These are phyloP conservation scores for Sarcoramphus papa DNA, from an alignment of 2,797 vertebrate species.

Conservation along the genomic window DNA sequence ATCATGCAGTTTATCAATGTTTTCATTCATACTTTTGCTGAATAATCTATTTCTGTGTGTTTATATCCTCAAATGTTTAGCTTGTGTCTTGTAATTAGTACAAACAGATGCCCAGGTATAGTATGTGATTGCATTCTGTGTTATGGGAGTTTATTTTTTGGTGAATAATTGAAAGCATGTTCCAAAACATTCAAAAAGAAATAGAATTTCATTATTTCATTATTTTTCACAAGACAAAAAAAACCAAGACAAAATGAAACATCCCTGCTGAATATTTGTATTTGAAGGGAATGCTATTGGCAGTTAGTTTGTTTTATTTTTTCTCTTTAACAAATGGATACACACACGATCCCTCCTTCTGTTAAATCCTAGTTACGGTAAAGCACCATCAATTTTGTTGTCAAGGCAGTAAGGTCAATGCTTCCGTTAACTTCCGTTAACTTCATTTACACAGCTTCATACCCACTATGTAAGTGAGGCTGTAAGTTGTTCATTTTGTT, in stretches of 20 bases:
- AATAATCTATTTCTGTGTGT: not conserved
- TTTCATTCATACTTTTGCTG: not conserved
- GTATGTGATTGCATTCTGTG: not conserved
- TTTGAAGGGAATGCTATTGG: not conserved
- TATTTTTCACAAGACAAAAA: not conserved
- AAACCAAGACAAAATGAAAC: not conserved
- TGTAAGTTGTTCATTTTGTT: not conserved
- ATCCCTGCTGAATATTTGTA: not conserved
- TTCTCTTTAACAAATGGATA: not conserved
- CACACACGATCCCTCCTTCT: not conserved
- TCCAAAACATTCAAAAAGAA: not conserved
- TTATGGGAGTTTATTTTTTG: not conserved
- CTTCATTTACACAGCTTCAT: not conserved
- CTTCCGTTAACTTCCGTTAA: not conserved
- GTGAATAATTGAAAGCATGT: not conserved
- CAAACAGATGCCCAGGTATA: not conserved
- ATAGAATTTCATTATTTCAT: not conserved
- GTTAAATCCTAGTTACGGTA: not conserved
- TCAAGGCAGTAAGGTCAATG: not conserved
- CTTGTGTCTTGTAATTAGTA: not conserved
- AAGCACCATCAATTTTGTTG: not conserved
- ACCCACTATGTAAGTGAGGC: not conserved
- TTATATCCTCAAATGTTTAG: not conserved
- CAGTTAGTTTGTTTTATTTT: not conserved
- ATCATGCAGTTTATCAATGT: not conserved